phyloP scores from a whole-genome alignment of 2,113 vertebrate genomes.

The Noturus placidus region DNA sequence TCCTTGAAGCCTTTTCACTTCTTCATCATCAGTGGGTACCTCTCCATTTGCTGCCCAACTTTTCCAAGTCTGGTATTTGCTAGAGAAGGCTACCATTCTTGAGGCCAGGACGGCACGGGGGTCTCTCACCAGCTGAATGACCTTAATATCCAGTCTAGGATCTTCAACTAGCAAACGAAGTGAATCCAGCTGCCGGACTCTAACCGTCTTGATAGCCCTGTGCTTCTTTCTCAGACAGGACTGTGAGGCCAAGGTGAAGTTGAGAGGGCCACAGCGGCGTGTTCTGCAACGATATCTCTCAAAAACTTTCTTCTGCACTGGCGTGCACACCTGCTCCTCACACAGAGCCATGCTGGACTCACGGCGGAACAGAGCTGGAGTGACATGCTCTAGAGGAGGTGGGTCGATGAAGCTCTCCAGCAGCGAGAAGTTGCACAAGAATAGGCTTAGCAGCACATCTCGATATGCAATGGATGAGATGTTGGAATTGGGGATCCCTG shows the following conservation, averaged over 20 bases:
- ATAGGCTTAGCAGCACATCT: conserved; percentile 86
- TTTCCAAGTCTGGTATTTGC: conserved; percentile 90
- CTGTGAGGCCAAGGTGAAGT: conserved; percentile 84
- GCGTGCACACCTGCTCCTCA: conserved; percentile 84
- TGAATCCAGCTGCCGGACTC: conserved; percentile 85
- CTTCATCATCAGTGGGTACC: conserved; percentile 79
- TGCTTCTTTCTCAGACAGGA: conserved; percentile 85
- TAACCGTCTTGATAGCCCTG: conserved; percentile 87
- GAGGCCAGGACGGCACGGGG: conserved; percentile 91
- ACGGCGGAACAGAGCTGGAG: conserved; percentile 83
- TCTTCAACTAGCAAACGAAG: conserved; percentile 86
- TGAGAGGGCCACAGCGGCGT: conserved; percentile 87
- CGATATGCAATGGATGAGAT: conserved; percentile 80
- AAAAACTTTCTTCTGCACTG: conserved; percentile 80
- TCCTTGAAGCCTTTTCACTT: conserved; percentile 82
- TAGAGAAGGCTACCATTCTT: conserved; percentile 90
- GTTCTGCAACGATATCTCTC: conserved; percentile 90
- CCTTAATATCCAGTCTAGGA: conserved; percentile 81
- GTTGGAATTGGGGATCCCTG: conserved; percentile 73
- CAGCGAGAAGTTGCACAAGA: conserved; percentile 86
- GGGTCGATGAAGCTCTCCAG: conserved; percentile 90
- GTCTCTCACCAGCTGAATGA: conserved; percentile 94
- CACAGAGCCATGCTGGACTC: conserved; percentile 89
- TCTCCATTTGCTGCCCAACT: conserved; percentile 82
- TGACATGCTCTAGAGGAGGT: conserved; percentile 79